These are phyloP conservation scores for Protodeltote pygarga DNA, from an alignment of 2,888 invertebrate genomes.

Conservation along the genomic window DNA sequence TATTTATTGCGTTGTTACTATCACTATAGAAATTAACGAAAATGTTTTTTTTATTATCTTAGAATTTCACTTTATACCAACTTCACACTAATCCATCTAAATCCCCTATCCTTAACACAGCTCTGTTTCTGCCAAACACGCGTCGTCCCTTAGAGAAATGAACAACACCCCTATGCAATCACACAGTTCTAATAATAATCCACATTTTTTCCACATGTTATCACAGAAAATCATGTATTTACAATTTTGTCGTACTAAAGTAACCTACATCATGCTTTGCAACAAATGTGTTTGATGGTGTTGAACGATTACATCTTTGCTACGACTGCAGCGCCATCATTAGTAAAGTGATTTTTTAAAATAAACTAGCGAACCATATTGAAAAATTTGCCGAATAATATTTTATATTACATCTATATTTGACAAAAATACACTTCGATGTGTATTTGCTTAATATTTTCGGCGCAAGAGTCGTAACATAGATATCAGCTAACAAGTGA, in stretches of 20 bases:
- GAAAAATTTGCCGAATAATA: conserved; percentile 15
- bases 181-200: conserved; percentile 84
- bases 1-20: conserved; percentile 6
- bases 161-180: conserved; percentile 83
- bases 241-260: conserved; percentile 85
- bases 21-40: conserved; percentile 25
- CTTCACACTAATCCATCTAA: conserved; percentile 29
- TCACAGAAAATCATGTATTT: conserved; percentile 88
- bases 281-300: conserved; percentile 72
- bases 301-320: conserved; percentile 63
- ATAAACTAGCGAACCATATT: conserved; percentile 19
- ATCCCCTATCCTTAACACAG: conserved; percentile 26
- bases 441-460: conserved; percentile 16
- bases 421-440: conserved; percentile 5
- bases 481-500: conserved; percentile 62
- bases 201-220: conserved; percentile 83
- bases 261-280: conserved; percentile 80
- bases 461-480: conserved; percentile 57
- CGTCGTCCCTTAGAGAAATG: conserved; percentile 74
- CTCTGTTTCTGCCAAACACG: conserved; percentile 64
- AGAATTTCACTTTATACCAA: conserved; percentile 23
- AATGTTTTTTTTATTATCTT: conserved; percentile 7
- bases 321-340: conserved; percentile 55
- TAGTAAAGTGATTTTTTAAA: conserved; percentile 5
- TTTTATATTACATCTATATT: conserved; percentile 12